Evolutionary conservation across 2,888 invertebrate species (phyloP).

Genomic region (Nasonovia ribisnigri): DNA sequence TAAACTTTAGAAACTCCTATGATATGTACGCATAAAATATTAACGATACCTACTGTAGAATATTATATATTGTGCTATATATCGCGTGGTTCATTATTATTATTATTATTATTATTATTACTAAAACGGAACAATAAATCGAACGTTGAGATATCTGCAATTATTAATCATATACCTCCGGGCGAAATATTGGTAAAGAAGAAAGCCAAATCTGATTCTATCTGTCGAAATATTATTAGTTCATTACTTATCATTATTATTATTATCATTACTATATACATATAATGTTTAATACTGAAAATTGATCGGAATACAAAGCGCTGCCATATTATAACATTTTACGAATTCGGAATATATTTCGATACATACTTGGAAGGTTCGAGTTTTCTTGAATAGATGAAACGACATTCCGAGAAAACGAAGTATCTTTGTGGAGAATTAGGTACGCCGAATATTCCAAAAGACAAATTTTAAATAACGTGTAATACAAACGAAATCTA

Average conservation of each 20-base stretch:
- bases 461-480: not conserved
- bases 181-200: not conserved
- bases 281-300: not conserved
- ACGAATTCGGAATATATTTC: not conserved
- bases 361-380: not conserved
- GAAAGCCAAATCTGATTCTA: not conserved
- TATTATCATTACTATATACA: not conserved
- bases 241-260: not conserved
- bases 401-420: not conserved
- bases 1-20: constrained; percentile 8
- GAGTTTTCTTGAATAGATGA: not conserved
- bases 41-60: no score
- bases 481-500: not conserved
- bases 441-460: not conserved
- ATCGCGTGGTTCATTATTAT: not conserved
- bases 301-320: not conserved
- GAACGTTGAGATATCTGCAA: not conserved
- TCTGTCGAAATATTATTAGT: not conserved
- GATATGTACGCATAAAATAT: no score
- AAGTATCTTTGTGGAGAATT: not conserved
- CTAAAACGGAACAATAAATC: constrained; percentile 8
- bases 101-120: not conserved
- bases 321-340: not conserved
- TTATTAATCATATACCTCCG: not conserved
- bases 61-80: not conserved